phyloP scores from a whole-genome alignment of 2,113 vertebrate genomes.

The Etia nguti region DNA sequence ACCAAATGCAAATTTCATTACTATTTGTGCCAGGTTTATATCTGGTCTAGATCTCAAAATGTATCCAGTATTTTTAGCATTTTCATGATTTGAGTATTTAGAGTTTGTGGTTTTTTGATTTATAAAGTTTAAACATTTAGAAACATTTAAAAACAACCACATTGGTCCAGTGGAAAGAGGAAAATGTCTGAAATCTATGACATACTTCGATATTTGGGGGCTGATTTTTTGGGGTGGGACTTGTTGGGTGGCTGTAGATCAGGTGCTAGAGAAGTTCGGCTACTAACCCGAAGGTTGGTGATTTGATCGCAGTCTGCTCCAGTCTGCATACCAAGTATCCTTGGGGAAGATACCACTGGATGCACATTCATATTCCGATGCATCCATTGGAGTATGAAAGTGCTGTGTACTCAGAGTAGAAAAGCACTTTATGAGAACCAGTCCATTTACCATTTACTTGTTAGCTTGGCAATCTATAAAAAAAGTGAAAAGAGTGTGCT shows the following conservation, averaged over 20 bases:
- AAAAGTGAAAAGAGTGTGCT: no score
- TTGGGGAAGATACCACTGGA: rapidly evolving
- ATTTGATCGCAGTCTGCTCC: neutral
- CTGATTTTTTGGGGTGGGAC: neutral
- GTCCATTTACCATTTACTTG: neutral
- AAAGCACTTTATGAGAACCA: no score
- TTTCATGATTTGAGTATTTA: neutral
- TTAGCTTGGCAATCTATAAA: neutral
- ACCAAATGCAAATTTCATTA: neutral
- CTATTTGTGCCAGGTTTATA: rapidly evolving
- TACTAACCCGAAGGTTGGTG: rapidly evolving
- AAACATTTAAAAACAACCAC: neutral
- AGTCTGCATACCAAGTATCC: neutral
- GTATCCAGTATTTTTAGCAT: neutral
- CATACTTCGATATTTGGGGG: neutral
- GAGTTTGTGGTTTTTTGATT: neutral
- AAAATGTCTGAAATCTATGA: neutral
- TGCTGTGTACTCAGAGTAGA: neutral
- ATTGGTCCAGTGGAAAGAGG: rapidly evolving
- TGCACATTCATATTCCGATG: neutral
- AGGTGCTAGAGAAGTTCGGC: neutral
- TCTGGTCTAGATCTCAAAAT: neutral
- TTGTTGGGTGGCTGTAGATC: neutral
- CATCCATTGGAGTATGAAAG: neutral
- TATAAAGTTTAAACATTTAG: neutral